Conservation (phyloP, 2,797 vertebrate species). For the Falco concolor region DNA sequence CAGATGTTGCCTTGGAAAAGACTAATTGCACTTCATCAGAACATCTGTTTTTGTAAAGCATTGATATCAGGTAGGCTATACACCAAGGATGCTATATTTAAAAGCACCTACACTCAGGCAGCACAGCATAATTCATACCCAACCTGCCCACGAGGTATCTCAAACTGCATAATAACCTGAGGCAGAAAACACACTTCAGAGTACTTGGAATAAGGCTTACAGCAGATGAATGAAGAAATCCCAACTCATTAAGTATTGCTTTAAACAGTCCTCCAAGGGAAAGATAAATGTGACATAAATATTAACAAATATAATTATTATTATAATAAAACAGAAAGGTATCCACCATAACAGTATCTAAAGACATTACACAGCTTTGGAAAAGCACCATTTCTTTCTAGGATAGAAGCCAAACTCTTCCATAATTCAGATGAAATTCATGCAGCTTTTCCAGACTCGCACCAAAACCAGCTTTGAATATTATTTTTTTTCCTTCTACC, state of each 20-base stretch:
- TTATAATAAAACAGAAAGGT: neutral
- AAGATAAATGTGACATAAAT: neutral
- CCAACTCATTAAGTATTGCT: neutral
- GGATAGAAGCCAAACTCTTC: constrained; percentile 1
- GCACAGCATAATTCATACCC: neutral
- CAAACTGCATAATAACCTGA: neutral
- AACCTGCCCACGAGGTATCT: neutral
- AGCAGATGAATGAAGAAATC: neutral
- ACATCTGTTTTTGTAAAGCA: neutral
- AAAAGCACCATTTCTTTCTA: neutral
- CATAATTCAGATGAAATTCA: neutral
- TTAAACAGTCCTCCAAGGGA: neutral
- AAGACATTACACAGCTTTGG: neutral
- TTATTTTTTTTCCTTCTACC: neutral
- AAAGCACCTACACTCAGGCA: neutral
- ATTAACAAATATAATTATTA: neutral
- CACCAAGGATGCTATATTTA: neutral
- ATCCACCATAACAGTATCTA: neutral
- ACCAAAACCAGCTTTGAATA: neutral
- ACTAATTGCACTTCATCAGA: neutral
- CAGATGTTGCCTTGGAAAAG: neutral
- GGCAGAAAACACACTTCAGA: neutral
- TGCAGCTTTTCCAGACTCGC: neutral
- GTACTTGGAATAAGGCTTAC: neutral
- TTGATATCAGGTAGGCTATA: neutral